Percentiles rank a stretch among this genome's conserved stretches.
Evolutionary conservation across 2,797 vertebrate genomes (phyloP).

Genomic region (Dendrocincla fuliginosa): DNA sequence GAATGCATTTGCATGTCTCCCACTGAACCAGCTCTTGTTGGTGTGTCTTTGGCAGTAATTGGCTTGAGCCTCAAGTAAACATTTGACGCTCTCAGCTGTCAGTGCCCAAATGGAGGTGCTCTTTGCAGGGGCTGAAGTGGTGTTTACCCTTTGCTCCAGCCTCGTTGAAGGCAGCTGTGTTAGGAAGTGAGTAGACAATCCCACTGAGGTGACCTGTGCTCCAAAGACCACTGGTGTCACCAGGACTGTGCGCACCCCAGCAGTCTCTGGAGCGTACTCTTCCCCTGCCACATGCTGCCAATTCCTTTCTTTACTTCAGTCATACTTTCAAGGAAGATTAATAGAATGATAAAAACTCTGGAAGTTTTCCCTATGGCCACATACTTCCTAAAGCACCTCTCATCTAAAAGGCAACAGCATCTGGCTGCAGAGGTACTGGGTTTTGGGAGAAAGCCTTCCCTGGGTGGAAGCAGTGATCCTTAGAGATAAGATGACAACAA

Average conservation of each 20-base stretch:
- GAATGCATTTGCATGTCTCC: slow-evolving; percentile 19
- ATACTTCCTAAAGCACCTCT: not conserved
- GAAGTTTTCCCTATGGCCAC: not conserved
- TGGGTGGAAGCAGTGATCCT: not conserved
- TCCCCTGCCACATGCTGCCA: not conserved
- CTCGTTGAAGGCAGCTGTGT: not conserved
- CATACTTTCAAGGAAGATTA: not conserved
- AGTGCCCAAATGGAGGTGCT: not conserved
- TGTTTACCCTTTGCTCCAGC: not conserved
- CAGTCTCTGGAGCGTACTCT: not conserved
- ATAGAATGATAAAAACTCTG: not conserved
- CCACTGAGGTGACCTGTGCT: not conserved
- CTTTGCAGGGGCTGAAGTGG: not conserved
- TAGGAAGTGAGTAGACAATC: not conserved
- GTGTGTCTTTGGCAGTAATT: not conserved
- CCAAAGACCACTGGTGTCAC: not conserved
- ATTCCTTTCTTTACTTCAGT: not conserved
- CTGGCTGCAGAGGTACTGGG: not conserved
- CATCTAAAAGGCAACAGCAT: not conserved
- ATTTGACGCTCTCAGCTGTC: not conserved
- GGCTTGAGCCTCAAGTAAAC: not conserved
- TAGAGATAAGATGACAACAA: not conserved
- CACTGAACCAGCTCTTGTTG: not conserved
- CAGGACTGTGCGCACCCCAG: not conserved
- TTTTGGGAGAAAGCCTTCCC: not conserved